Evolutionary conservation across 1,140 invertebrate genomes (phyloP).

Genomic region (Drosophila lini): DNA sequence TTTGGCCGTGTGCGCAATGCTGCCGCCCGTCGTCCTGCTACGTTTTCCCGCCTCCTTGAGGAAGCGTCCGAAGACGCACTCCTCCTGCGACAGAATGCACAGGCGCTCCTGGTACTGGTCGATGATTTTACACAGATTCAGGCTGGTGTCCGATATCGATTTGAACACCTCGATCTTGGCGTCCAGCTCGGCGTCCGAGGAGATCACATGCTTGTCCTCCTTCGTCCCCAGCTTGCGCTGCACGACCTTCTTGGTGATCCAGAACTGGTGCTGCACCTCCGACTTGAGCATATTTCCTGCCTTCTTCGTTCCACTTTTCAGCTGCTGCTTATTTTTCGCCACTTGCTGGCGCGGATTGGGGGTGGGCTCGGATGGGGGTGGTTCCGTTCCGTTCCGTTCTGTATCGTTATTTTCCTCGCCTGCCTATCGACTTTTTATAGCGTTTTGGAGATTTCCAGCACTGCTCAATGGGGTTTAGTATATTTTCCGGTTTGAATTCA

Average conservation of each 20-base stretch:
- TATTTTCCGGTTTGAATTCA: not conserved
- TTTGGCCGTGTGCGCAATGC: constrained; percentile 97
- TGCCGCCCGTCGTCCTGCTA: constrained; percentile 93
- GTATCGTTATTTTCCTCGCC: constrained; percentile 24
- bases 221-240: constrained; percentile 97
- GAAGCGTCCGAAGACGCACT: constrained; percentile 97
- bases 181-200: constrained; percentile 98
- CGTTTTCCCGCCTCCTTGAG: constrained; percentile 97
- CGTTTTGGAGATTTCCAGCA: not conserved
- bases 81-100: constrained; percentile 97
- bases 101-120: constrained; percentile 97
- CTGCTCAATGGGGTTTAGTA: not conserved
- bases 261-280: constrained; percentile 95
- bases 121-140: constrained; percentile 94
- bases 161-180: constrained; percentile 98
- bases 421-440: constrained; percentile 11
- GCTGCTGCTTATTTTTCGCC: constrained; percentile 33
- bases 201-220: constrained; percentile 98
- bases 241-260: constrained; percentile 98
- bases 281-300: constrained; percentile 78
- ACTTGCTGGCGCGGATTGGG: constrained; percentile 18
- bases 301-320: constrained; percentile 40
- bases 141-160: constrained; percentile 96
- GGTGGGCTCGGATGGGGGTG: constrained; percentile 14
- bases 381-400: constrained; percentile 7